Evolutionary conservation across 2,888 invertebrate genomes (phyloP).

Genomic region (Idaea biselata): DNA sequence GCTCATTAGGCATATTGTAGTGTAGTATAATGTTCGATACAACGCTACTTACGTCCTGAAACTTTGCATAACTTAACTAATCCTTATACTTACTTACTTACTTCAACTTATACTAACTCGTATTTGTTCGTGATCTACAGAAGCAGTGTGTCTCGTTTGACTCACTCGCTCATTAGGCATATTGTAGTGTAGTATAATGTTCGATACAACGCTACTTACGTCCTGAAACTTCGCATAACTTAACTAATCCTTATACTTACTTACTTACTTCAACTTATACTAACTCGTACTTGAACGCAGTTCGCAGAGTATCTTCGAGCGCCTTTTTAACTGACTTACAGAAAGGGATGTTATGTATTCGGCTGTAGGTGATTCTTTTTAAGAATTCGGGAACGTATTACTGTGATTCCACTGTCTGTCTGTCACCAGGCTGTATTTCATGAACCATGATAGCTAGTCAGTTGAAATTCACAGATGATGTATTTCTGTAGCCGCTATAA

Average conservation of each 20-base stretch:
- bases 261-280: neutral
- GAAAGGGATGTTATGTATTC: too few species aligned
- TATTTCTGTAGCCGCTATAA: too few species aligned
- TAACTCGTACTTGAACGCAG: neutral
- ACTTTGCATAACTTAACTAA: constrained; percentile 11
- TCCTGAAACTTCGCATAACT: constrained; percentile 18
- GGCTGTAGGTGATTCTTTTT: too few species aligned
- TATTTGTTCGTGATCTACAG: neutral
- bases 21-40: constrained; percentile 13
- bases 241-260: constrained; percentile 6
- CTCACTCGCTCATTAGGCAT: constrained; percentile 32
- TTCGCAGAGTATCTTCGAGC: neutral
- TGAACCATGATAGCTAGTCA: too few species aligned
- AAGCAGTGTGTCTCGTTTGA: constrained; percentile 14
- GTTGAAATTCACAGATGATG: too few species aligned
- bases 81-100: constrained; percentile 3
- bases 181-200: constrained; percentile 25
- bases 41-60: constrained; percentile 24
- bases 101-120: too few species aligned
- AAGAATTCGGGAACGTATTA: too few species aligned
- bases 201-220: constrained; percentile 18
- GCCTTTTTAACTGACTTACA: neutral
- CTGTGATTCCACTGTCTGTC: too few species aligned
- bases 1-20: constrained; percentile 33
- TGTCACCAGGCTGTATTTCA: too few species aligned